These are phyloP conservation scores for Hypolimnas misippus DNA, from an alignment of 2,888 invertebrate species.

Conservation along the genomic window DNA sequence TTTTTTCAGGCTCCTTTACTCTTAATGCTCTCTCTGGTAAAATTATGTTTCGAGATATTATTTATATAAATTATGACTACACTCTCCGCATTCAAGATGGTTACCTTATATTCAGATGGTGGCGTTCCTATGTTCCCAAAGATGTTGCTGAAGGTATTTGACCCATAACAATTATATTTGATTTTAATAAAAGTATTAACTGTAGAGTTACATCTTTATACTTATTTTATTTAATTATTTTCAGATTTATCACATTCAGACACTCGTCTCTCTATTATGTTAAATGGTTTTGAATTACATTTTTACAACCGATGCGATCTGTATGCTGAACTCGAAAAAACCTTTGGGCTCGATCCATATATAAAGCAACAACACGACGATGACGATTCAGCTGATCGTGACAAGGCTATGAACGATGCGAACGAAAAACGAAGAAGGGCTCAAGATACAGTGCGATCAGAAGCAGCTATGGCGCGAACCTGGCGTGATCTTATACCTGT, in stretches of 20 bases:
- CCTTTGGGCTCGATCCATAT: conserved; percentile 92
- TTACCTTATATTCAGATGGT: conserved; percentile 98
- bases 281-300: conserved; percentile 97
- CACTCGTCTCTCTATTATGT: conserved; percentile 93
- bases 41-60: conserved; percentile 98
- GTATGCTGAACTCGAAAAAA: conserved; percentile 93
- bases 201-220: too few relatives aligned
- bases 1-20: conserved; percentile 93
- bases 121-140: conserved; percentile 97
- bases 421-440: conserved; percentile 83
- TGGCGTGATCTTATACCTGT: conserved; percentile 99
- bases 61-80: conserved; percentile 97
- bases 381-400: conserved; percentile 81
- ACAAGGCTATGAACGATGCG: conserved; percentile 86
- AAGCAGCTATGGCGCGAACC: conserved; percentile 93
- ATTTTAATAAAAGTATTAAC: too few relatives aligned
- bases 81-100: conserved; percentile 97
- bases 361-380: conserved; percentile 87
- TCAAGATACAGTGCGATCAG: conserved; percentile 85
- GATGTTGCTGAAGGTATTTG: conserved; percentile 94
- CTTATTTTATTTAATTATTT: conserved; percentile 50
- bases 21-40: conserved; percentile 98
- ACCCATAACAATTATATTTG: too few relatives aligned
- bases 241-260: conserved; percentile 97
- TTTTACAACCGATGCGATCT: conserved; percentile 96